Conservation (phyloP, 2,888 invertebrate genomes). For the Tanypteryx hageni region DNA sequence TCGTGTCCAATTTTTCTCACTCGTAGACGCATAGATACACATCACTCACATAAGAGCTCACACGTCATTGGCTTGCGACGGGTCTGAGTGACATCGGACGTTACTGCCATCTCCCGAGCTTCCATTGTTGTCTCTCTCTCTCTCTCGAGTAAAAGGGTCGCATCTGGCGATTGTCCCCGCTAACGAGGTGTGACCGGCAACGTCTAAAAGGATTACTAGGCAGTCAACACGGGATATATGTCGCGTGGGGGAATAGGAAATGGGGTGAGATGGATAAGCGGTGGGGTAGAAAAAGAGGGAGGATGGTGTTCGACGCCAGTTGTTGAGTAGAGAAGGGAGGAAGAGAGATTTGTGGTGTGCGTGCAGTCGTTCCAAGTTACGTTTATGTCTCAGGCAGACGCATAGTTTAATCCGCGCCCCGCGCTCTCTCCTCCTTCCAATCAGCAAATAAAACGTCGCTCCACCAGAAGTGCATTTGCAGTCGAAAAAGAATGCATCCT, state of each 20-base stretch:
- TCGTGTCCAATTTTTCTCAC: background rate
- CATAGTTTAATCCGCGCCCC: too few relatives aligned
- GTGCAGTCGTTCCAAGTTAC: too few relatives aligned
- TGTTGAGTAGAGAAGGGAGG: background rate
- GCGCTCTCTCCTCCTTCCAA: too few relatives aligned
- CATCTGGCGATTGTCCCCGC: constrained; percentile 51
- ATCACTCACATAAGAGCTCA: background rate
- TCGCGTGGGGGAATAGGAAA: constrained; percentile 14
- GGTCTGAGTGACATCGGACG: constrained; percentile 29
- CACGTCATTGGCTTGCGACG: constrained; percentile 1
- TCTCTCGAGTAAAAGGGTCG: constrained; percentile 9
- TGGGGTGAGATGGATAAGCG: background rate
- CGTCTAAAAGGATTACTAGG: constrained; percentile 57
- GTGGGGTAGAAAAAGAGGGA: background rate
- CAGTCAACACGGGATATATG: constrained; percentile 49
- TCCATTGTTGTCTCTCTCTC: background rate
- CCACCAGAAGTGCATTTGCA: too few relatives aligned
- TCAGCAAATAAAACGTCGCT: too few relatives aligned
- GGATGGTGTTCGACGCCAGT: background rate
- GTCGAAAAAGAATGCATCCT: too few relatives aligned
- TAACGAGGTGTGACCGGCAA: constrained; percentile 52
- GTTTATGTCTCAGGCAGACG: too few relatives aligned
- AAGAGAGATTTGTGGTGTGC: background rate
- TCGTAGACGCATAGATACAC: background rate
- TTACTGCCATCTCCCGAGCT: background rate